Evolutionary conservation across 1,140 invertebrate species (phyloP).

Genomic region (Acromyrmex heyeri): DNA sequence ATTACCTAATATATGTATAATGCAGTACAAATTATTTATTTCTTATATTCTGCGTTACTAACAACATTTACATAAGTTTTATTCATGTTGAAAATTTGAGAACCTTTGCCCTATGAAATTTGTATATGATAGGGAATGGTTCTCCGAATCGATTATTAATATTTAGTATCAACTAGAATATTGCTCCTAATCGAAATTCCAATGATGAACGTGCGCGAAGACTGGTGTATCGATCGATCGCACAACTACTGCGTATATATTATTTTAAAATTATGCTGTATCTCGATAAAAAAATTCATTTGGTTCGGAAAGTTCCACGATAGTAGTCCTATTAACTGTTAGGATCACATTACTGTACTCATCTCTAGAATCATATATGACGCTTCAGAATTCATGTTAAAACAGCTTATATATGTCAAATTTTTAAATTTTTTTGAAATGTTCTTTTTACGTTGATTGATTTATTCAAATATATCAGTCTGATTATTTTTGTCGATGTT

Average conservation of each 20-base stretch:
- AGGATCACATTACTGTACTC: not conserved
- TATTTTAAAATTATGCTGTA: not conserved
- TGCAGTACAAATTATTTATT: not conserved
- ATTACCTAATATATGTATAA: not conserved
- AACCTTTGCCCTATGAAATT: not conserved
- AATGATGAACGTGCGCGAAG: slow-evolving; percentile 4
- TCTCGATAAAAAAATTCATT: not conserved
- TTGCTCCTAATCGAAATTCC: not conserved
- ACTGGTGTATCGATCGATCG: slow-evolving; percentile 7
- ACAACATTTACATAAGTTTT: not conserved
- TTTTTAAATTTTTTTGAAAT: not conserved
- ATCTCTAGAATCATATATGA: slow-evolving; percentile 2
- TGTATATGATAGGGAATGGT: not conserved
- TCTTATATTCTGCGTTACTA: not conserved
- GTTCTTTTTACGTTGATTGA: not conserved
- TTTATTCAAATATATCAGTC: not conserved
- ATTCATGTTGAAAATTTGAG: slow-evolving; percentile 14
- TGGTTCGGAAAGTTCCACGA: not conserved
- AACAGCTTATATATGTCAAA: not conserved
- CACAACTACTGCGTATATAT: not conserved
- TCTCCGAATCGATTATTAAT: slow-evolving; percentile 18
- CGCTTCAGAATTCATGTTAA: not conserved
- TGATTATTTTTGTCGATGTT: not conserved
- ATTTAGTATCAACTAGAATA: slow-evolving; percentile 16
- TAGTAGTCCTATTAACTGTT: not conserved